Percentiles rank a stretch among this genome's conserved stretches.
phyloP scores from a whole-genome alignment of 2,888 invertebrate species.

The Fragum whitleyi region DNA sequence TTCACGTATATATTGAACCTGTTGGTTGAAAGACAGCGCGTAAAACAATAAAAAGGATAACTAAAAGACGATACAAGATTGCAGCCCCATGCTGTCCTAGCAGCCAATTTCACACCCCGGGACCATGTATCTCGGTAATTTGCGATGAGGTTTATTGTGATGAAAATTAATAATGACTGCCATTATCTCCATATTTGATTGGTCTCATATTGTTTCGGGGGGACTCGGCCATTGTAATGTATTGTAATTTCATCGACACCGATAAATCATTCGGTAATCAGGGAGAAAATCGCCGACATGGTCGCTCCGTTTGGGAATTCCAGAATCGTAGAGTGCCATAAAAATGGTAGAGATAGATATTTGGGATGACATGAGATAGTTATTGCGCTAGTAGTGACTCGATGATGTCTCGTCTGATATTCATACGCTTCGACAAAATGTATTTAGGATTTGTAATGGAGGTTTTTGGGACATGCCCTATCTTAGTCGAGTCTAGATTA shows the following conservation, averaged over 20 bases:
- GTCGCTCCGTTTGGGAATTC: conserved; percentile 3
- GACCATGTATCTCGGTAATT: conserved; percentile 55
- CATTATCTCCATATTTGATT: conserved; percentile 59
- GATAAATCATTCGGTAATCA: conserved; percentile 49
- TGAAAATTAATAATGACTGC: conserved; percentile 67
- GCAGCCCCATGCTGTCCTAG: background rate
- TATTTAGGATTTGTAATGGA: too few species aligned
- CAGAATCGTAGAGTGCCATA: background rate
- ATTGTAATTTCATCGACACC: conserved; percentile 1
- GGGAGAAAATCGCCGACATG: conserved; percentile 12
- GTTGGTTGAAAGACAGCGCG: too few species aligned
- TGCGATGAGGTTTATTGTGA: conserved; percentile 62
- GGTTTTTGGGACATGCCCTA: too few species aligned
- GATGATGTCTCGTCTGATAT: too few species aligned
- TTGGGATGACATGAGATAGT: too few species aligned
- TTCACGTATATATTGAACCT: too few species aligned
- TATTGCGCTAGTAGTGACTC: too few species aligned
- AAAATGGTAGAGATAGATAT: background rate
- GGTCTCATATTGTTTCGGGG: conserved; percentile 59
- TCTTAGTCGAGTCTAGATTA: too few species aligned
- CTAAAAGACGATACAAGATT: conserved; percentile 2
- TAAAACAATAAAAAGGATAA: too few species aligned
- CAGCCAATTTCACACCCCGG: conserved; percentile 27
- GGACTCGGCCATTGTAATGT: conserved; percentile 48
- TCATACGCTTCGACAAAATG: too few species aligned